Evolutionary conservation across 2,113 vertebrate genomes (phyloP).

Genomic region (Tor tambroides): DNA sequence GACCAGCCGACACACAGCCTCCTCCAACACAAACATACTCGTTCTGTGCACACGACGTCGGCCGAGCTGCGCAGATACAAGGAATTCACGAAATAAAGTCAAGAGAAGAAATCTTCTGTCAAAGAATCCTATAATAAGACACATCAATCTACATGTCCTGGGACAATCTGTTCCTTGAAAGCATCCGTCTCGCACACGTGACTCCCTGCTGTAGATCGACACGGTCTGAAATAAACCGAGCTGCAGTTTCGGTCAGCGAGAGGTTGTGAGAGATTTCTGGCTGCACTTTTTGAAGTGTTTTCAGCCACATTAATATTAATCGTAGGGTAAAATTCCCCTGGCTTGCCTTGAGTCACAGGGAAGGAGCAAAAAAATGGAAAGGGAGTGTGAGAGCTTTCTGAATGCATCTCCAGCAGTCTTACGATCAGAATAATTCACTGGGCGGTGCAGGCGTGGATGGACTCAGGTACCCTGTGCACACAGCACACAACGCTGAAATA

Average conservation of each 20-base stretch:
- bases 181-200: background rate
- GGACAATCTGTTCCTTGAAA: background rate
- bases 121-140: background rate
- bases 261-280: conserved; percentile 1
- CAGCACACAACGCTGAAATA: conserved; percentile 27
- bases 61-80: conserved; percentile 72
- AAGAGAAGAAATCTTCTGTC: background rate
- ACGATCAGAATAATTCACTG: conserved; percentile 20
- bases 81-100: conserved; percentile 3
- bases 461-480: conserved; percentile 21
- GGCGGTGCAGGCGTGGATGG: background rate
- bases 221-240: background rate
- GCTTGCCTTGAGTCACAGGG: background rate
- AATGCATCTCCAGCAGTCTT: conserved; percentile 21
- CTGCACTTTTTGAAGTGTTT: conserved; percentile 19
- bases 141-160: background rate
- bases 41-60: conserved; percentile 79
- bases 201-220: background rate
- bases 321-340: conserved; percentile 26
- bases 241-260: background rate
- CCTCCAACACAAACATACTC: conserved; percentile 83
- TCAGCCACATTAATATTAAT: conserved; percentile 40
- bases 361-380: background rate
- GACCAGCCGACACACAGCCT: conserved; percentile 79
- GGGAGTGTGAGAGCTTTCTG: conserved; percentile 49